Conservation (phyloP, 2,113 vertebrate species). For the Gadus macrocephalus region DNA sequence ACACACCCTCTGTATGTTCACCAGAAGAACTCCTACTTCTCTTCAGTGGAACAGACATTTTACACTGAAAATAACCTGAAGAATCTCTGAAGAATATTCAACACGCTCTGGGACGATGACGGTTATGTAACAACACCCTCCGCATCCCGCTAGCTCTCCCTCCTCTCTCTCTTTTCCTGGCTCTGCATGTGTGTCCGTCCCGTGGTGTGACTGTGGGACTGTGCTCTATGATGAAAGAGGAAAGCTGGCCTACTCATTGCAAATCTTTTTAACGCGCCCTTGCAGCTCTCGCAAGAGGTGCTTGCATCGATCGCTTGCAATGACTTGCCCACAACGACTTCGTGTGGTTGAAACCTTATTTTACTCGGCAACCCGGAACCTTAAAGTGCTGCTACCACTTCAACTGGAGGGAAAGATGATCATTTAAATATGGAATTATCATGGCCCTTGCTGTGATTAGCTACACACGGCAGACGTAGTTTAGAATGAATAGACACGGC, state of each 20-base stretch:
- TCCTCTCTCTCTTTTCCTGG: conserved; percentile 8
- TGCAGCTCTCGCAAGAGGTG: conserved; percentile 35
- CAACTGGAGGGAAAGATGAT: no score
- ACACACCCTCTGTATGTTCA: no score
- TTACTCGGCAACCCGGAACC: no score
- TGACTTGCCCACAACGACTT: no score
- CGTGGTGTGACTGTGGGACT: neutral
- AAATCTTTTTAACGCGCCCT: conserved; percentile 3
- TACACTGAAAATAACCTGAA: conserved; percentile 52
- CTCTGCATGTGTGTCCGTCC: neutral
- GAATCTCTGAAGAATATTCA: conserved; percentile 44
- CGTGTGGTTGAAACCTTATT: no score
- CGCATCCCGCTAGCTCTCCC: neutral
- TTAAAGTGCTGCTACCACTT: no score
- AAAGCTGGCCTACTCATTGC: conserved; percentile 13
- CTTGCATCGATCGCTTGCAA: conserved; percentile 5
- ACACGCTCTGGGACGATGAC: conserved; percentile 45
- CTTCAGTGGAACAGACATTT: conserved; percentile 32
- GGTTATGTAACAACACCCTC: conserved; percentile 46
- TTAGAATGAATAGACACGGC: conserved; percentile 1
- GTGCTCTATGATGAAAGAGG: neutral
- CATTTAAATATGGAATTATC: no score
- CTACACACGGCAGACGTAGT: no score
- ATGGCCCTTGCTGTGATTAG: no score
- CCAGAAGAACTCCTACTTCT: neutral